A percentile compares a stretch with the other conserved stretches of the same genome.
These are phyloP conservation scores for Cremastinae sp. DNA, from an alignment of 2,888 invertebrate species.

Conservation along the genomic window DNA sequence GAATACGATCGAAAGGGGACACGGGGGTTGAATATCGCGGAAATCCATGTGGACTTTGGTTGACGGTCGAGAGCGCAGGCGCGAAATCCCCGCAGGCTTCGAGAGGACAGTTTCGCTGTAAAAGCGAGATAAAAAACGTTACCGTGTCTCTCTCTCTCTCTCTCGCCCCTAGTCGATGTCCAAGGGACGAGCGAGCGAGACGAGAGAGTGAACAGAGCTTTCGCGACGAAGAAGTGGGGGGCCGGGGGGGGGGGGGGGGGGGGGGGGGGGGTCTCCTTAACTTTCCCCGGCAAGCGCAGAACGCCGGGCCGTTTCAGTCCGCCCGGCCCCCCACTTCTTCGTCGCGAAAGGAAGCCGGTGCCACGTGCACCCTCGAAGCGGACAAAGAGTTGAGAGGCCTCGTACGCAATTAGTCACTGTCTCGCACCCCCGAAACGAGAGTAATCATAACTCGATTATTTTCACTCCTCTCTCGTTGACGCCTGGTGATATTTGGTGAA, in stretches of 20 bases:
- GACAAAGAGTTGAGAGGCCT: no score
- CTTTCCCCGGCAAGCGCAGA: constrained; percentile 38
- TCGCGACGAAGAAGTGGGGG: constrained; percentile 29
- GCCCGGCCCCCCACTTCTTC: constrained; percentile 66
- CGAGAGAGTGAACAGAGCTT: background rate
- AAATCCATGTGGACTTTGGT: constrained; percentile 41
- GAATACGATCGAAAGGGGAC: background rate
- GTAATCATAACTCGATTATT: no score
- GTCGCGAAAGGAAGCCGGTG: constrained; percentile 56
- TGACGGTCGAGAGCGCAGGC: constrained; percentile 33
- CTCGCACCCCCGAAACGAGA: no score
- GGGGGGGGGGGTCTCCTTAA: constrained; percentile 60
- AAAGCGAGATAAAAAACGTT: constrained; percentile 6
- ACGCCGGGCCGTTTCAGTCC: constrained; percentile 58
- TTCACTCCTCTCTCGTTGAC: no score
- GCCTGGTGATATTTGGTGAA: no score
- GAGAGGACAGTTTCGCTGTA: constrained; percentile 7
- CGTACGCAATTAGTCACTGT: no score
- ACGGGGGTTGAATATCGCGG: constrained; percentile 28
- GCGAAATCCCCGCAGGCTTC: background rate
- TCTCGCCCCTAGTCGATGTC: background rate
- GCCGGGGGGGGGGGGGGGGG: constrained; percentile 13
- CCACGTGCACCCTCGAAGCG: constrained; percentile 34
- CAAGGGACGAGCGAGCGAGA: constrained; percentile 30
- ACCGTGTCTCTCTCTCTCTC: background rate